Evolutionary conservation across 2,888 invertebrate genomes (phyloP).

Genomic region (Orchesella flavescens): DNA sequence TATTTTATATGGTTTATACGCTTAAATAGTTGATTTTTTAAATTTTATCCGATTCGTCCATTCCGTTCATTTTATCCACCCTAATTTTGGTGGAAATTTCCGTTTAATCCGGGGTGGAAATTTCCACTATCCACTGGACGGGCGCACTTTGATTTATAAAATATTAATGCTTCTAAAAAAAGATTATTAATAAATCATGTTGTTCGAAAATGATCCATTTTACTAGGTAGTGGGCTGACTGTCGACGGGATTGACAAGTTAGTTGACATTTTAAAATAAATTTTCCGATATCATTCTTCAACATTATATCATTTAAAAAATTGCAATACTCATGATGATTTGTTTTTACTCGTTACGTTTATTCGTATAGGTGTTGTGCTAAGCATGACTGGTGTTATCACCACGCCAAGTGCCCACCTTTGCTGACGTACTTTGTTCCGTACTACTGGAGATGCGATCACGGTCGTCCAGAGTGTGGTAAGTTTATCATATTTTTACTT

Average conservation of each 20-base stretch:
- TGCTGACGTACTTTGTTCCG: conserved; percentile 88
- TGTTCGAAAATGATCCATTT: no score
- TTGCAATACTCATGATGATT: not conserved
- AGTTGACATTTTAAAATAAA: conserved; percentile 52
- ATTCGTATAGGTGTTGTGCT: conserved; percentile 82
- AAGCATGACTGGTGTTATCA: conserved; percentile 91
- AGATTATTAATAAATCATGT: no score
- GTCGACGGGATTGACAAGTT: conserved; percentile 88
- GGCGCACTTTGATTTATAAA: no score
- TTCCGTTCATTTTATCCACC: no score
- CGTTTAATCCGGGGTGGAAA: no score
- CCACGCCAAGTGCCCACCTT: conserved; percentile 84
- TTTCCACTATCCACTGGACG: no score
- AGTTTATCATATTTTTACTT: conserved; percentile 70
- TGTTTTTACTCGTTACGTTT: not conserved
- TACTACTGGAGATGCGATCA: conserved; percentile 90
- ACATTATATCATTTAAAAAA: not conserved
- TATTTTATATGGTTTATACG: no score
- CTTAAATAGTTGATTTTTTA: no score
- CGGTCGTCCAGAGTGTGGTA: conserved; percentile 85
- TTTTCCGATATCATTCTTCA: not conserved
- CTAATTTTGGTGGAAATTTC: no score
- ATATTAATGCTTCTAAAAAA: no score
- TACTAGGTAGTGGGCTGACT: conserved; percentile 81
- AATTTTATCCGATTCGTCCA: no score